Evolutionary conservation across 2,888 invertebrate species (phyloP).

Genomic region (Tetropium fuscum): DNA sequence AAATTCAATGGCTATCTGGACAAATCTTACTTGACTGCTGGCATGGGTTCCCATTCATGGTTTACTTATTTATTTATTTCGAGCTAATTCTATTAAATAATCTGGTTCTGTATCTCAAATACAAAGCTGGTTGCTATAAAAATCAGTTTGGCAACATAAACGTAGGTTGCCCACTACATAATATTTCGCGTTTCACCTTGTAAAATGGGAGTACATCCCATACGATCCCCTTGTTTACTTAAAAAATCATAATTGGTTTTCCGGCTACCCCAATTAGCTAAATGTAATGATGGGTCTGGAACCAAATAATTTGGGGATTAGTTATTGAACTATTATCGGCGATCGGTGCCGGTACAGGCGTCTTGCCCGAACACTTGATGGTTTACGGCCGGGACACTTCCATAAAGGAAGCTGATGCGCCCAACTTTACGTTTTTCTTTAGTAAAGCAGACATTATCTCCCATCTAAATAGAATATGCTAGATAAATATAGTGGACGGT

Average conservation of each 20-base stretch:
- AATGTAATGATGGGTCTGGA: slow-evolving; percentile 63
- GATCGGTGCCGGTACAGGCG: slow-evolving; percentile 59
- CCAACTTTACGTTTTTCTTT: slow-evolving; percentile 13
- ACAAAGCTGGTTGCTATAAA: too few species aligned
- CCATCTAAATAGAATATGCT: slow-evolving; percentile 10
- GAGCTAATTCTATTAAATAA: too few species aligned
- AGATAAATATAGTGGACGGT: slow-evolving; percentile 5
- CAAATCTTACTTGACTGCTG: too few species aligned
- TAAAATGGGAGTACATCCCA: slow-evolving; percentile 38
- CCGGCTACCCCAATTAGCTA: slow-evolving; percentile 64
- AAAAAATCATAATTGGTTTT: slow-evolving; percentile 63
- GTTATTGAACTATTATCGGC: slow-evolving; percentile 63
- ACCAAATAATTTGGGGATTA: slow-evolving; percentile 61
- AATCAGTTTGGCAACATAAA: too few species aligned
- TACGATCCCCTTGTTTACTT: slow-evolving; percentile 55
- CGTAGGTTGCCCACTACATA: too few species aligned
- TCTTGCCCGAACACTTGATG: slow-evolving; percentile 52
- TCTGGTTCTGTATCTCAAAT: too few species aligned
- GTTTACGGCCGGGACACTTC: slow-evolving; percentile 20
- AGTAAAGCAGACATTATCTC: slow-evolving; percentile 28
- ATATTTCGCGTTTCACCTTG: slow-evolving; percentile 6
- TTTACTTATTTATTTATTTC: too few species aligned
- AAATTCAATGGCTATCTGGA: too few species aligned
- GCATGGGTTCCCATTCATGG: too few species aligned
- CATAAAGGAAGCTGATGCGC: neutral